Conservation (phyloP, 2,113 vertebrate genomes). For the Pampusana beccarii region DNA sequence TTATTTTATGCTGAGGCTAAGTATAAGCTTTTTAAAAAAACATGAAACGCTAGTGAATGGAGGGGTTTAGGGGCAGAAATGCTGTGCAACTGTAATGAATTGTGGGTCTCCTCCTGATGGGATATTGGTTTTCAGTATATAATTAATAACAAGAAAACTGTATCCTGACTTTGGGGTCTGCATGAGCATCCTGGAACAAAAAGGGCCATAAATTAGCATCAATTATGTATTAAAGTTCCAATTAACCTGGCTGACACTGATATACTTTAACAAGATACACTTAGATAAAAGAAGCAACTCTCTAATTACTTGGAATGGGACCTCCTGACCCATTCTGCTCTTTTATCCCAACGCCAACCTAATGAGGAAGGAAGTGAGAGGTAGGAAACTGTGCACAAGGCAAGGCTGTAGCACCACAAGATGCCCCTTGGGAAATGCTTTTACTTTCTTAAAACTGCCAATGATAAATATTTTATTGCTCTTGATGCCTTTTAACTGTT, state of each 20-base stretch:
- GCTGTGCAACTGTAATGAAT: slow-evolving; percentile 52
- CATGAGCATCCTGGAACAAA: slow-evolving; percentile 80
- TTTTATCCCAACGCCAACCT: slow-evolving; percentile 78
- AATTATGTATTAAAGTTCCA: slow-evolving; percentile 89
- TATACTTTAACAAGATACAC: slow-evolving; percentile 85
- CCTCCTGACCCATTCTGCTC: slow-evolving; percentile 83
- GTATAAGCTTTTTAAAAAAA: neutral
- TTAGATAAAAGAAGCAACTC: slow-evolving; percentile 85
- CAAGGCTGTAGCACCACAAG: slow-evolving; percentile 53
- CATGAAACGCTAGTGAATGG: neutral
- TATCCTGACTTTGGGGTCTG: slow-evolving; percentile 79
- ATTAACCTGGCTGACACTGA: slow-evolving; percentile 87
- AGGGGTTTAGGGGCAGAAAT: slow-evolving; percentile 1
- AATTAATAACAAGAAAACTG: slow-evolving; percentile 85
- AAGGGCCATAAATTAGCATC: slow-evolving; percentile 86
- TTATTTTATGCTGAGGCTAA: neutral
- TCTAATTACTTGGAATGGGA: slow-evolving; percentile 85
- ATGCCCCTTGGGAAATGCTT: slow-evolving; percentile 39
- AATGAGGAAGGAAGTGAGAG: slow-evolving; percentile 77
- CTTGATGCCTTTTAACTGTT: slow-evolving; percentile 46
- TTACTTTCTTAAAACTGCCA: slow-evolving; percentile 53
- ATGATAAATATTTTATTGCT: slow-evolving; percentile 62
- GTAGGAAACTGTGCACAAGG: slow-evolving; percentile 59
- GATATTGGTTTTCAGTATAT: slow-evolving; percentile 83
- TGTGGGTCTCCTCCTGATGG: slow-evolving; percentile 61